Base-by-base conservation (phyloP, 2,888 invertebrate species). In the Pandemis heparana region DNA sequence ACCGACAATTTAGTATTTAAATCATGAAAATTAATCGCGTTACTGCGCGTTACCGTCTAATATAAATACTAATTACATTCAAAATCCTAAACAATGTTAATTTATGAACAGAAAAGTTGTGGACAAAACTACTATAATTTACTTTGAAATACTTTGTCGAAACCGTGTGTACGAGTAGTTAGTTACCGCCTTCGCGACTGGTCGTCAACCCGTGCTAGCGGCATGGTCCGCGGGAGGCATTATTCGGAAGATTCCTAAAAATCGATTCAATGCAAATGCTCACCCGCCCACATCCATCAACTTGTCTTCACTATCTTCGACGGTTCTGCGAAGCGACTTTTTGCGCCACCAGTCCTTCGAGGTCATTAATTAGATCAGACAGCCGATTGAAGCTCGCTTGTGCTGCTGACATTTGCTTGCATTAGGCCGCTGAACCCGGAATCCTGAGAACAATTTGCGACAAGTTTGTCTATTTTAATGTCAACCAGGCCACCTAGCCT, bases 251-350 rank as follows among this genome's bases (percentile, higher is more conserved):
- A 88, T 87, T 87, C 85, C 83, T 82, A 81, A 83, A 83, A 83
- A 86, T 83, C 91, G 81, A 94, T 94, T 94, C 92, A 92, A 94
- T 94, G 93, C 91, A 91, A 94, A 94, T 93, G 81, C 82, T 80
- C 74, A 79, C 78, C 78, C 85, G 83, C 88, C 82, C 85, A 88
- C 87, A 93, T 92, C 91, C 87, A 94, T 94, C 92, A 92, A 82
- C 88, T 90, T 90, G 89, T 92, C 79, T 82, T 78, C 79, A 75
- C 72, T 77, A 79, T 51, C 71, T 79, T 79, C 78, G 77, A 63
- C 79, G 77, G 79, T 74, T 79, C 78, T 79, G 77, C 78, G 77
- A 83, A 82, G 79, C 82, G 70, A 77, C 75, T 93, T 93, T 93
- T 91, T 92, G 90, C 81, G 75, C 61, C 75, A 79, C 75, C 79